These are phyloP conservation scores for Piaya cayana DNA, from an alignment of 2,113 vertebrate species.

Conservation along the genomic window DNA sequence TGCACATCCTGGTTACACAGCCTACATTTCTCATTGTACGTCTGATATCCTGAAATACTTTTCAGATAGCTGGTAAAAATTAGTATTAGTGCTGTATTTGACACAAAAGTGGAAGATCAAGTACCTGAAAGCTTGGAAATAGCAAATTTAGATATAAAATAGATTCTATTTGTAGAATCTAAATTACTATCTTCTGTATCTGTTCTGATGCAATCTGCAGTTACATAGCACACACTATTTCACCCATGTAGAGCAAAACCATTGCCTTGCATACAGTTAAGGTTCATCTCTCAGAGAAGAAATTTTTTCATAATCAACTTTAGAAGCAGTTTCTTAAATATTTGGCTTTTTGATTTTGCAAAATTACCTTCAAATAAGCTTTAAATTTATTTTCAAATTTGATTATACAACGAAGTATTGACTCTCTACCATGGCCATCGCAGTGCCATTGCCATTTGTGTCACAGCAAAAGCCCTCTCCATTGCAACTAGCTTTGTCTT, in stretches of 20 bases:
- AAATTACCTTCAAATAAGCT: not conserved
- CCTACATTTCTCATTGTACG: not conserved
- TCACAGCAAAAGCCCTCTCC: too few relatives aligned
- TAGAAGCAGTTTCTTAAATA: not conserved
- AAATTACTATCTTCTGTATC: not conserved
- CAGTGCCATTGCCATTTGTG: not conserved
- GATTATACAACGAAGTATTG: fast-evolving
- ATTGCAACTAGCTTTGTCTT: not conserved
- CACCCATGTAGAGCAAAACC: not conserved
- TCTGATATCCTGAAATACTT: not conserved
- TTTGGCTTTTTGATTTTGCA: not conserved
- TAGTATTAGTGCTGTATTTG: not conserved
- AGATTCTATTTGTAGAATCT: not conserved
- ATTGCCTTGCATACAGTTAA: not conserved
- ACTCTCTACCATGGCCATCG: fast-evolving
- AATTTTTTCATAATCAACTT: not conserved
- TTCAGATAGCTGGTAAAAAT: not conserved
- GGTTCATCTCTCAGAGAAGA: not conserved
- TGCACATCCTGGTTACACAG: not conserved
- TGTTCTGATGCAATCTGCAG: not conserved
- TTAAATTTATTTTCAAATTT: not conserved
- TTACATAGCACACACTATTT: not conserved
- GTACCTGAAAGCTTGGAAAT: not conserved
- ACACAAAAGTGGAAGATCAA: not conserved
- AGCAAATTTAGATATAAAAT: not conserved